Percentiles rank a stretch among this genome's conserved stretches.
These are phyloP conservation scores for Electrona antarctica DNA, from an alignment of 2,113 vertebrate species.

Conservation along the genomic window DNA sequence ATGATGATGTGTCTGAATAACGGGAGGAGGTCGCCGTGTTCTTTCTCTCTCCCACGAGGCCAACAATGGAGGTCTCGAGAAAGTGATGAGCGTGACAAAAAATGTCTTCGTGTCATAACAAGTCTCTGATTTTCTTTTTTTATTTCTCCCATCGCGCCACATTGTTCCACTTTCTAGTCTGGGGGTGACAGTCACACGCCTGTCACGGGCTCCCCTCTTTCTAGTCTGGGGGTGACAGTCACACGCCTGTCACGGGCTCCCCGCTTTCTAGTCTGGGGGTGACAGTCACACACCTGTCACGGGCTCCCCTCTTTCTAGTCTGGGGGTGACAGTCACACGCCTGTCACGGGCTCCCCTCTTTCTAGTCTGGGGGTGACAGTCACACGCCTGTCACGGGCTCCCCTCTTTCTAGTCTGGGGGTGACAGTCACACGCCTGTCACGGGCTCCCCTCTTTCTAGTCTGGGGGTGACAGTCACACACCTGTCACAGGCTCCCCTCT, in stretches of 20 bases:
- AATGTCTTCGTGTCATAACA: too few relatives aligned
- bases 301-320: too few relatives aligned
- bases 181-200: not conserved
- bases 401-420: too few relatives aligned
- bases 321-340: too few relatives aligned
- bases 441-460: not conserved
- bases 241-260: not conserved
- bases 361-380: not conserved
- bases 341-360: too few relatives aligned
- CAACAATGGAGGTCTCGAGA: too few relatives aligned
- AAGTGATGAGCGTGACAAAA: too few relatives aligned
- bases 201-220: not conserved
- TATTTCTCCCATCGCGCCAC: too few relatives aligned
- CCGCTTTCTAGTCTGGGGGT: not conserved
- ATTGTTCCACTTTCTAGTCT: not conserved
- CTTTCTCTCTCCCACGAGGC: too few relatives aligned
- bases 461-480: too few relatives aligned
- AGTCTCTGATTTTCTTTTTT: not conserved
- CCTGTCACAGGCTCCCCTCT: not conserved
- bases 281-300: too few relatives aligned
- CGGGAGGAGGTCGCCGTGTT: not conserved
- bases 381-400: not conserved
- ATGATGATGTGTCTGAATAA: constrained; percentile 21
- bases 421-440: too few relatives aligned
- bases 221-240: not conserved